A percentile compares a stretch with the other conserved stretches of the same genome.
phyloP scores from a whole-genome alignment of 1,140 invertebrate species.

The Drosophila littoralis region DNA sequence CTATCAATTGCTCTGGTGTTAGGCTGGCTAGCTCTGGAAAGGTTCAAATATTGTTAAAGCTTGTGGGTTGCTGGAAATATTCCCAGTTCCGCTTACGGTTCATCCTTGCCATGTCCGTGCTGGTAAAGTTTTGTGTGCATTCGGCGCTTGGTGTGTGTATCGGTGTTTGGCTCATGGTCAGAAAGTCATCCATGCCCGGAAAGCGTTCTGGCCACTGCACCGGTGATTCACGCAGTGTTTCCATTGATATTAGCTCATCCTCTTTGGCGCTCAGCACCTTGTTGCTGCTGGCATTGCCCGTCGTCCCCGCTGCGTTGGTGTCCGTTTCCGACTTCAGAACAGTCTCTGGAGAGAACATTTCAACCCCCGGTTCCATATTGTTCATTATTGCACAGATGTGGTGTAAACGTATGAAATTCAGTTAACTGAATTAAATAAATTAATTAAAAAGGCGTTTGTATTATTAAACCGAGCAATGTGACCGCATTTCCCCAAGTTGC shows the following conservation, averaged over 20 bases:
- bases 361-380: constrained; percentile 34
- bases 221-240: constrained; percentile 96
- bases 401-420: constrained; percentile 1
- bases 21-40: constrained; percentile 92
- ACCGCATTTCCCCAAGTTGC: constrained; percentile 30
- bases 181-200: constrained; percentile 91
- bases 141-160: constrained; percentile 86
- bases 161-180: constrained; percentile 85
- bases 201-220: constrained; percentile 97
- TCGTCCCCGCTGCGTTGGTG: background rate
- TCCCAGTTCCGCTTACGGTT: constrained; percentile 87
- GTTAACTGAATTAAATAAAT: constrained; percentile 27
- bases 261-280: constrained; percentile 25
- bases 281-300: background rate
- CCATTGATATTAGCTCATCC: constrained; percentile 90
- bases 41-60: background rate
- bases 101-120: constrained; percentile 89
- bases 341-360: constrained; percentile 33
- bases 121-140: constrained; percentile 87
- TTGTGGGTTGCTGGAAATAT: background rate
- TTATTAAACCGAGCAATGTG: constrained; percentile 28
- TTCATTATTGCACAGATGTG: constrained; percentile 2
- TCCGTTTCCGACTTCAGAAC: constrained; percentile 9
- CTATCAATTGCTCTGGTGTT: constrained; percentile 91
- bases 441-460: constrained; percentile 45